Base-by-base conservation (phyloP, 2,113 vertebrate species). In the Argyrosomus japonicus region DNA sequence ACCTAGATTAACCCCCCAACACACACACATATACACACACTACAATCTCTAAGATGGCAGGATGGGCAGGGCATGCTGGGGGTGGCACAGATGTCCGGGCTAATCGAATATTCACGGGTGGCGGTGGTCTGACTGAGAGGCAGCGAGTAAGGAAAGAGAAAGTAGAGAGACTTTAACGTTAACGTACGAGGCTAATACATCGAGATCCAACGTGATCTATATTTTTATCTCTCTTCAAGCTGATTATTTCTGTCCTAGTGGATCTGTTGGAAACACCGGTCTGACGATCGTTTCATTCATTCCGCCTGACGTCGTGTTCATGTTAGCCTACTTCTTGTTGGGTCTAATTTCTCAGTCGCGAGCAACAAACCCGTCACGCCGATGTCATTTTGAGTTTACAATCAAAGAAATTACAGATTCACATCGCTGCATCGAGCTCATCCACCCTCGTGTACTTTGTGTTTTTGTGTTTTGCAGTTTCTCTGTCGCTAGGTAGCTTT, bases 41-140 rank as follows among this genome's bases (percentile, higher is more conserved):
- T 15, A 21, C 67, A 47, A 21, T 60, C 56, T 87, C 51, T 29
- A 68, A 75, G 54, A 84, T 82, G 87, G 77, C 81, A 86, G 80
- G 65, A 69, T 86, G 85, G 82, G 79, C 78, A 81, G 77, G 48
- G 75, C 48, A 23, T 70, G 87, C 80, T 86, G 81, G 76, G 75
- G 86, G 87, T 83, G 87, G 83, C 88, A 89, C 93, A 92, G 92
- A 93, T 94, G 93, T 92, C 92, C 61, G n/a, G 87, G 78, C 51
- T 82, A 87, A 92, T 92, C 75, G 65, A 91, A 90, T 87, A 82
- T 81, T 90, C 56, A 21, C 57, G 87, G 90, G 89, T 83, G 90
- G 89, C 15, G 40, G 68, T 68, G 82, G 83, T 89, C 76, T 70
- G 68, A 84, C 88, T 14, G 76, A 65, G 88, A 92, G 62, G 69